A percentile compares a stretch with the other conserved stretches of the same genome.
Evolutionary conservation across 1,140 invertebrate species (phyloP).

Genomic region (Papilio xuthus): DNA sequence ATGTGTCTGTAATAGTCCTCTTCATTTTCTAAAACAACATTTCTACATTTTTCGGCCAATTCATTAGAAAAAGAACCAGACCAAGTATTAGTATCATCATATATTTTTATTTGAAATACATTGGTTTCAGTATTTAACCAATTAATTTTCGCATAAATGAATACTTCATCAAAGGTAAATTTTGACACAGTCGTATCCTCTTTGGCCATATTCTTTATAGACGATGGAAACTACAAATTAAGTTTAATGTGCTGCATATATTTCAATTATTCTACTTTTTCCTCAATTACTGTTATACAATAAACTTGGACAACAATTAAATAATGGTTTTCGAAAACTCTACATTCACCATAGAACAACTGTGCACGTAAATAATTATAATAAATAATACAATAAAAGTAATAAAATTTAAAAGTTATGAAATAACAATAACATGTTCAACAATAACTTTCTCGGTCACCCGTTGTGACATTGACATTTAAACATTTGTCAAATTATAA

Average conservation of each 20-base stretch:
- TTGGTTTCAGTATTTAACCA: constrained; percentile 54
- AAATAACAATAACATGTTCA: background rate
- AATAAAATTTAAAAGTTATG: background rate
- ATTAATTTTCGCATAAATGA: constrained; percentile 53
- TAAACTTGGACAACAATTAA: background rate
- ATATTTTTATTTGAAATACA: constrained; percentile 62
- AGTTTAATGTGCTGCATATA: too few relatives aligned
- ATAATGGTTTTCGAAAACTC: background rate
- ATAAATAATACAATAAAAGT: background rate
- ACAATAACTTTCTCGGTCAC: too few relatives aligned
- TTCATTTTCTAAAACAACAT: constrained; percentile 53
- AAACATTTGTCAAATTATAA: too few relatives aligned
- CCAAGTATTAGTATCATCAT: constrained; percentile 54
- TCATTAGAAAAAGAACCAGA: constrained; percentile 58
- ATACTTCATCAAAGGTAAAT: constrained; percentile 50
- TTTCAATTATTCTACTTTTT: too few relatives aligned
- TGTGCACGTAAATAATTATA: background rate
- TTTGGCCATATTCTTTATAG: background rate
- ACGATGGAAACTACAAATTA: background rate
- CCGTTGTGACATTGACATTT: background rate
- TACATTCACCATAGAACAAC: background rate
- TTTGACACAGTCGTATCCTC: constrained; percentile 47
- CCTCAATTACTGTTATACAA: background rate
- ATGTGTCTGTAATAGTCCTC: constrained; percentile 56
- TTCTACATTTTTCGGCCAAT: constrained; percentile 48